These are phyloP conservation scores for Seriola aureovittata DNA, from an alignment of 2,113 vertebrate species.

Conservation along the genomic window DNA sequence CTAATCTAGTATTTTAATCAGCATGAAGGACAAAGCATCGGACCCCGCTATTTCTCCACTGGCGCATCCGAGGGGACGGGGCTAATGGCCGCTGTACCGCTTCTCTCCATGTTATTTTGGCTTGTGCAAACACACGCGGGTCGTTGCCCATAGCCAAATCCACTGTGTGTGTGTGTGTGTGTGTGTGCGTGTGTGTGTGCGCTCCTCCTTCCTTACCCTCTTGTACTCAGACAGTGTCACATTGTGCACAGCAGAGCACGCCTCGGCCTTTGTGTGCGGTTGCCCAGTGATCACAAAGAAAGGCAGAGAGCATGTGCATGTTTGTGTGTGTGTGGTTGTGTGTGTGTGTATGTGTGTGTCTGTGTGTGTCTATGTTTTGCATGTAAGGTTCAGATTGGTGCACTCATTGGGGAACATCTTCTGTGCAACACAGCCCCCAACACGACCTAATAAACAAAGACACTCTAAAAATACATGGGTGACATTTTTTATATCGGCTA, in stretches of 20 bases:
- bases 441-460: not conserved
- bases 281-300: conserved; percentile 76
- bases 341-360: conserved; percentile 10
- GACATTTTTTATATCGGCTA: not conserved
- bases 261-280: conserved; percentile 77
- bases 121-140: conserved; percentile 67
- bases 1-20: conserved; percentile 74
- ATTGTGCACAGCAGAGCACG: conserved; percentile 66
- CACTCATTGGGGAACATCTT: not conserved
- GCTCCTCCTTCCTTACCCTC: conserved; percentile 50
- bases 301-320: conserved; percentile 43
- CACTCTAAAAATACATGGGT: not conserved
- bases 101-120: conserved; percentile 66
- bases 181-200: conserved; percentile 33
- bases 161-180: conserved; percentile 8
- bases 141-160: conserved; percentile 66
- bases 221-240: conserved; percentile 62
- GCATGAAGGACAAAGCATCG: conserved; percentile 69
- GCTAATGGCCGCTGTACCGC: conserved; percentile 35
- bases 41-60: conserved; percentile 47
- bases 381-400: conserved; percentile 17
- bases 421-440: not conserved
- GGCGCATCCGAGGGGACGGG: conserved; percentile 55
- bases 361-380: conserved; percentile 25
- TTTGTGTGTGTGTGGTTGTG: conserved; percentile 36